phyloP scores from a whole-genome alignment of 2,888 invertebrate genomes.

The Acronicta leporina region DNA sequence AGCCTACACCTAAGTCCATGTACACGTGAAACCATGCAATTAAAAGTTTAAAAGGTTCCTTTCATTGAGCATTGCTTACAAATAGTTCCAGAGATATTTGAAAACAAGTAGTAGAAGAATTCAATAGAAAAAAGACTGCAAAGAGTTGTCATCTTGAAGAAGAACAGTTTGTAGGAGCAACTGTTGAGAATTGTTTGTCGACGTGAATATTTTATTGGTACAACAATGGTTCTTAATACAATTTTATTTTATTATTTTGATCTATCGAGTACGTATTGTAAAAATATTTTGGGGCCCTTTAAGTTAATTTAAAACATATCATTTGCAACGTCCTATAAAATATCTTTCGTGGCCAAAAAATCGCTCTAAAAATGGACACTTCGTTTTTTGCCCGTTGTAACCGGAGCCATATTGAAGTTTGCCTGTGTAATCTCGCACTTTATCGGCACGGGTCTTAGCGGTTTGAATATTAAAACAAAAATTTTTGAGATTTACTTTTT shows the following conservation, averaged over 20 bases:
- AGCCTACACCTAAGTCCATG: constrained; percentile 63
- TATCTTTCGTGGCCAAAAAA: no score
- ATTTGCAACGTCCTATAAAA: no score
- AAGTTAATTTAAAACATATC: no score
- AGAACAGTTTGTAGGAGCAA: constrained; percentile 23
- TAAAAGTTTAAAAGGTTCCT: constrained; percentile 82
- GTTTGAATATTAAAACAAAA: background rate
- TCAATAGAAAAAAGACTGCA: constrained; percentile 15
- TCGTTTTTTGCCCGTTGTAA: no score
- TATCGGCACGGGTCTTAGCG: background rate
- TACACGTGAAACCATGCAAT: constrained; percentile 75
- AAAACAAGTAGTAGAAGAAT: constrained; percentile 27
- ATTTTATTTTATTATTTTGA: no score
- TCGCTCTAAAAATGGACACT: no score
- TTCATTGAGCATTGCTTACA: constrained; percentile 73
- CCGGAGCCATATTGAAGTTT: no score
- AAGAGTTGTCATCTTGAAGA: constrained; percentile 12
- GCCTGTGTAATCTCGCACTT: background rate
- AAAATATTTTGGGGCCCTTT: no score
- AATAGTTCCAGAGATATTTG: constrained; percentile 44
- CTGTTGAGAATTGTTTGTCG: constrained; percentile 26
- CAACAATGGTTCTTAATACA: constrained; percentile 39
- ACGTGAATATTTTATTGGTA: constrained; percentile 24
- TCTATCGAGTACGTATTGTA: no score
- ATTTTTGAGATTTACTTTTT: no score